Base-by-base conservation (phyloP, 1,140 invertebrate species). In the Monochamus saltuarius region DNA sequence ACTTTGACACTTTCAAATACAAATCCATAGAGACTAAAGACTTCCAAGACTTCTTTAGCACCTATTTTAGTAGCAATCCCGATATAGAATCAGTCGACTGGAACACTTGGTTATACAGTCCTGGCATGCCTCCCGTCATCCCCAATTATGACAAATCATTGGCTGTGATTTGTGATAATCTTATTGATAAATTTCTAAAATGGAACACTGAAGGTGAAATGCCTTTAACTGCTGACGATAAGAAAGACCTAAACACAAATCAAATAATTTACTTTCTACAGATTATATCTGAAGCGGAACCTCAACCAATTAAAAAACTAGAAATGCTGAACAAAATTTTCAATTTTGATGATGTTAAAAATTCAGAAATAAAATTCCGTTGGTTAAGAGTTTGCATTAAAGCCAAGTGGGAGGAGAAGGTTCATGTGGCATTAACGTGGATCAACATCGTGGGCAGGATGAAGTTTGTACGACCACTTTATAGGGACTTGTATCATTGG, bases 381-480 rank as follows among this genome's bases (percentile, higher is more conserved):
- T 94, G 94, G 87, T 75, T 95, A 34, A 82, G 90, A 45, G 73
- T 95, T 36, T 86, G 90, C 57, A 80, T 97, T 0, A 87, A 86
- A 73, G 85, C 85, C 7, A 81, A 83, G 43, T 90, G 91, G 81
- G 71, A 83, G 45, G 78, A 84, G 0, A 84, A 85, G 65, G 78
- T 96, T 35, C 73, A 81, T 1, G 62, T 71, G 2, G 87, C 87
- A 7, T 79, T 96, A 16, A 70, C 85, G 1, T 95, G 95, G 81
- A 84, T 93, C 2, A 92, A 87, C 59, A 81, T 85, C 17, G 85
- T 92, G 72, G 94, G 94, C 50, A 83, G 95, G 59, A 92, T 97
- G 89, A 97, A 97, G 73, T 97, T 87, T 81, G 87, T 92, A 0
- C 80, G 91, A 46, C 92, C 93, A 11, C 82, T 97, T 45, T 96